These are phyloP conservation scores for Betta splendens DNA, from an alignment of 2,797 vertebrate genomes.

Conservation along the genomic window DNA sequence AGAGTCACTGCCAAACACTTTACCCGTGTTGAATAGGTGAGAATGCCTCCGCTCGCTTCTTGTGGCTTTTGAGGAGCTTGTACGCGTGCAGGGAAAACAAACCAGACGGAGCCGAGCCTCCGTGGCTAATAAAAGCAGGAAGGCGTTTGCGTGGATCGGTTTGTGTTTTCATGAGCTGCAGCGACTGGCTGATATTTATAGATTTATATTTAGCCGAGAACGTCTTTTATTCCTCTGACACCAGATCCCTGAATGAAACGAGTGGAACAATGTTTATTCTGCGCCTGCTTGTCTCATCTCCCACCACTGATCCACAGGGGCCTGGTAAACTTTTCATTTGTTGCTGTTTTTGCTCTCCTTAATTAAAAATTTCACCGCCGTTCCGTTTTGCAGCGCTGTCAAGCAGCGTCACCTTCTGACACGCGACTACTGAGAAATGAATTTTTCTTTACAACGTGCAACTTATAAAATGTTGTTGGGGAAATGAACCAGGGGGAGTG, in stretches of 20 bases:
- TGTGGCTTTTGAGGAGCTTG: too few species aligned
- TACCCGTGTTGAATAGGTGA: fast-evolving
- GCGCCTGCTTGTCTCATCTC: not conserved
- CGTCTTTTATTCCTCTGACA: not conserved
- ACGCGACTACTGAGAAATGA: not conserved
- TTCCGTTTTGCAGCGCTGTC: not conserved
- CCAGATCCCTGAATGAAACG: not conserved
- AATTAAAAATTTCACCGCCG: not conserved
- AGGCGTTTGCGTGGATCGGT: too few species aligned
- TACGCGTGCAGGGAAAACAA: too few species aligned
- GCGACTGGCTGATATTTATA: too few species aligned
- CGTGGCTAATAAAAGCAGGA: too few species aligned
- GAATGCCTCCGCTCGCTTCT: too few species aligned
- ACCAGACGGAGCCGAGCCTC: too few species aligned
- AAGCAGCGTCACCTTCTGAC: not conserved
- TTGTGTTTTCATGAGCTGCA: too few species aligned
- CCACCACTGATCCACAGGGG: not conserved
- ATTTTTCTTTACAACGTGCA: not conserved
- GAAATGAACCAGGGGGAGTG: too few species aligned
- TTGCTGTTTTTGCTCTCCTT: not conserved
- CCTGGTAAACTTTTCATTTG: not conserved
- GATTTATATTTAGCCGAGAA: too few species aligned
- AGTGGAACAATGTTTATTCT: not conserved
- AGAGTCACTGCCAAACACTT: not conserved
- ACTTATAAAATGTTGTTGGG: too few species aligned